These are phyloP conservation scores for Daphoenositta chrysoptera DNA, from an alignment of 2,113 vertebrate species.

Conservation along the genomic window DNA sequence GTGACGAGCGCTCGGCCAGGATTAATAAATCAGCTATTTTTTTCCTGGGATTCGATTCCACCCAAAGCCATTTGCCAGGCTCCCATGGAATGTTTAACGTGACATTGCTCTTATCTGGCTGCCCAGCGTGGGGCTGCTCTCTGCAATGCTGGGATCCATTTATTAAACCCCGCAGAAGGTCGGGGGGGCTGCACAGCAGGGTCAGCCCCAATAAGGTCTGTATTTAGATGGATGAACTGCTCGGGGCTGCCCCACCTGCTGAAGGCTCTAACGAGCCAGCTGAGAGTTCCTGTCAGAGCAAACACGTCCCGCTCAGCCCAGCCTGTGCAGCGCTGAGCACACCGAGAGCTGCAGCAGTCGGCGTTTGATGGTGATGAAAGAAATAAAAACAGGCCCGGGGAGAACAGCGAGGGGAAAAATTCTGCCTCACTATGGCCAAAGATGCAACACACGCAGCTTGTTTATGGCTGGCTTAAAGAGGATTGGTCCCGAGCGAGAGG, in stretches of 20 bases:
- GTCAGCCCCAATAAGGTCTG: slow-evolving; percentile 24
- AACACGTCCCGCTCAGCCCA: neutral
- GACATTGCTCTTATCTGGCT: slow-evolving; percentile 24
- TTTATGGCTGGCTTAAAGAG: neutral
- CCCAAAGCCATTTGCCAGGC: neutral
- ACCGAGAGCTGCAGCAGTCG: neutral
- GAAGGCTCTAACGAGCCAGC: slow-evolving; percentile 26
- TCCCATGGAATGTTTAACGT: slow-evolving; percentile 17
- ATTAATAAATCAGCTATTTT: slow-evolving; percentile 37
- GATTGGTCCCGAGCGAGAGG: neutral
- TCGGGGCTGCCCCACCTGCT: slow-evolving; percentile 48
- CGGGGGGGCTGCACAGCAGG: neutral
- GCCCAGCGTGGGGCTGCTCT: neutral
- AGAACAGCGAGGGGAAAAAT: neutral
- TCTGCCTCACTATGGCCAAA: neutral
- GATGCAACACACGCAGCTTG: neutral
- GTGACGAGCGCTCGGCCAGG: neutral
- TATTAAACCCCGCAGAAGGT: slow-evolving; percentile 2
- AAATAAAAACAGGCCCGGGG: slow-evolving; percentile 28
- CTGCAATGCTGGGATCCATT: neutral
- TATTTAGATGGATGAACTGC: slow-evolving; percentile 2
- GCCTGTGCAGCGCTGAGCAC: neutral
- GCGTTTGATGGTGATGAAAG: neutral
- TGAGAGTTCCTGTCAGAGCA: slow-evolving; percentile 24
- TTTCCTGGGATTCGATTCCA: slow-evolving; percentile 17